Base-by-base conservation (phyloP, 2,888 invertebrate genomes). In the Desoria tigrina region DNA sequence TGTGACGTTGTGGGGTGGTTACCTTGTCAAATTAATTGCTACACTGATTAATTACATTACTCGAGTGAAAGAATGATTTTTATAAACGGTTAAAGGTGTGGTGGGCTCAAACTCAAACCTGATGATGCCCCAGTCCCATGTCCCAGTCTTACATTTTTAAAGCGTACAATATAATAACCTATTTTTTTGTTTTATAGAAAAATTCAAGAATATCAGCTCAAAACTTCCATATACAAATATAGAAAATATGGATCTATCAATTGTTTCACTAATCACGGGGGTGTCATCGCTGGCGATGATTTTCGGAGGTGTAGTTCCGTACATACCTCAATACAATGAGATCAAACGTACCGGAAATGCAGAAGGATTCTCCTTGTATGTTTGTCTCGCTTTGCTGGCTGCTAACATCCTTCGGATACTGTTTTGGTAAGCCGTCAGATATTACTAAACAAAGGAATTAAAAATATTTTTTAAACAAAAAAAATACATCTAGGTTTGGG, bases 341-440 rank as follows among this genome's bases (percentile, higher is more conserved):
- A 98, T 99, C 69, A 89, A 87, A 79, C 86, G 84, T 77, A 90
- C 91, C 39, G 90, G 92, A 81, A 94, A 96, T 84, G 90, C 95
- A 18, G 95, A 96, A 77, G 99, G 99, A 14, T 99, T 99, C 82
- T 98, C 98, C 0, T 83, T 95, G 54, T 92, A 94, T 80, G 99
- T 99, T 60, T 99, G 99, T 81, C 85, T 99, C 76, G 91, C 95
- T 26, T 86, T 99, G 62, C 84, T 99, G 56, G 86, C 97, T 79
- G 98, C 99, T 68, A 99, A 99, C 81, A 96, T 94, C 62, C 84
- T 99, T 72, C 87, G 99, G 79, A 97, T 99, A 79, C 84, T 97
- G 78, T 99, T 99, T 84, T 99, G 99, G 99, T 98, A 84, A 83
- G 88, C 83, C 37, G 61, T 4, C n/a, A 9, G n/a, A 45, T 18